Evolutionary conservation across 2,888 invertebrate species (phyloP).

Genomic region (Halictus ligatus): DNA sequence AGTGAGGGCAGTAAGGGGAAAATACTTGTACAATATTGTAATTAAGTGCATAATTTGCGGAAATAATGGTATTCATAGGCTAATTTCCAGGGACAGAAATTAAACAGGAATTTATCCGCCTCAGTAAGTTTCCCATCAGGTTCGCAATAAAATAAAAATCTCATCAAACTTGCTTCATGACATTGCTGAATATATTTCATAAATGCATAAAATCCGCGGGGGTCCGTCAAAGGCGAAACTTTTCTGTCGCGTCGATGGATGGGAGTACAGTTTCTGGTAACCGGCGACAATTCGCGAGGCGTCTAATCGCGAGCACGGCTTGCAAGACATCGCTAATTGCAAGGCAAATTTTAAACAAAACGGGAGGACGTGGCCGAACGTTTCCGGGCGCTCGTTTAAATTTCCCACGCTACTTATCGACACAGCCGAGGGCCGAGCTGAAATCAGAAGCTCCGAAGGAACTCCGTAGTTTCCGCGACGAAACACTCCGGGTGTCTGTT

Average conservation of each 20-base stretch:
- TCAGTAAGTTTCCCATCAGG: not conserved
- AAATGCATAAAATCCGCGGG: not conserved
- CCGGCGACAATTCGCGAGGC: not conserved
- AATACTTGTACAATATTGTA: not conserved
- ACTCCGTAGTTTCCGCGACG: constrained; percentile 1
- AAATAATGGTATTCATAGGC: not conserved
- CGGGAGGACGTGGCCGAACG: constrained; percentile 8
- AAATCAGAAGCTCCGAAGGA: constrained; percentile 20
- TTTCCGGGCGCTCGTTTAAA: constrained; percentile 28
- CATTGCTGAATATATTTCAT: not conserved
- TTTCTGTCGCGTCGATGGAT: not conserved
- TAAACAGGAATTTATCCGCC: not conserved
- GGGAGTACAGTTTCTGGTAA: not conserved
- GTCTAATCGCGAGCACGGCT: not conserved
- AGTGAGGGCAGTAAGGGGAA: not conserved
- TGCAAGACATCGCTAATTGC: not conserved
- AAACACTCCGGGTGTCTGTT: not conserved
- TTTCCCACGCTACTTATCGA: constrained; percentile 37
- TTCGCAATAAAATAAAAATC: not conserved
- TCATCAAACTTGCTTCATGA: not conserved
- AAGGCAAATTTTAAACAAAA: constrained; percentile 16
- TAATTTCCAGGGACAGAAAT: not conserved
- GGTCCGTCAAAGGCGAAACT: not conserved
- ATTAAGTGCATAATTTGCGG: not conserved
- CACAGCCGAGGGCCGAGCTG: constrained; percentile 12